Percentiles rank a stretch among this genome's conserved stretches.
Conservation (phyloP, 1,140 invertebrate genomes). For the Radopholus similis region DNA sequence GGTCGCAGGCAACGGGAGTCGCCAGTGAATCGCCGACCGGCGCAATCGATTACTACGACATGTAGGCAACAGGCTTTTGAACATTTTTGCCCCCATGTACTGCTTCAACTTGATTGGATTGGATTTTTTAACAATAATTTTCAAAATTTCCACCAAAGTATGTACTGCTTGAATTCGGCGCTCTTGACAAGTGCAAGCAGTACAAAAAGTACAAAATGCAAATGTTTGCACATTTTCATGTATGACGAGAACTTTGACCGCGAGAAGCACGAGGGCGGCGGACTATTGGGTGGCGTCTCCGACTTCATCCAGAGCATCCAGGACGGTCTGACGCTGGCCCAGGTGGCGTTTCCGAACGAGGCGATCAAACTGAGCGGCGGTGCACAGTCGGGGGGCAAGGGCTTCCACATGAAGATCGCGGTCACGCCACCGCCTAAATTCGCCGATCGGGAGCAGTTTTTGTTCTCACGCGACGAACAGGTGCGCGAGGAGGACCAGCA, state of each 20-base stretch:
- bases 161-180: no score
- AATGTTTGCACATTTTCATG: slow-evolving; percentile 4
- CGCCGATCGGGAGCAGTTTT: slow-evolving; percentile 4
- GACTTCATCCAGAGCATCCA: slow-evolving; percentile 47
- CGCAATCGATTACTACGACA: slow-evolving; percentile 45
- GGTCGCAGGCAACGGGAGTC: neutral
- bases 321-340: slow-evolving; percentile 45
- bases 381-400: neutral
- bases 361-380: neutral
- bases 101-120: no score
- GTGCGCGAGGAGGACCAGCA: neutral
- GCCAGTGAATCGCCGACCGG: slow-evolving; percentile 4
- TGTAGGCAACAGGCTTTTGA: slow-evolving; percentile 12
- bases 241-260: slow-evolving; percentile 53
- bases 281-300: slow-evolving; percentile 28
- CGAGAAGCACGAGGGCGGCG: slow-evolving; percentile 38
- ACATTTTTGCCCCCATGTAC: no score
- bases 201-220: no score
- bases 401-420: slow-evolving; percentile 31
- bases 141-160: no score
- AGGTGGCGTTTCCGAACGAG: slow-evolving; percentile 36
- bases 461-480: slow-evolving; percentile 44
- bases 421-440: slow-evolving; percentile 24
- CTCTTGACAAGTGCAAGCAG: no score
- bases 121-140: no score